Conservation (phyloP, 2,113 vertebrate genomes). For the Eonycteris spelaea region DNA sequence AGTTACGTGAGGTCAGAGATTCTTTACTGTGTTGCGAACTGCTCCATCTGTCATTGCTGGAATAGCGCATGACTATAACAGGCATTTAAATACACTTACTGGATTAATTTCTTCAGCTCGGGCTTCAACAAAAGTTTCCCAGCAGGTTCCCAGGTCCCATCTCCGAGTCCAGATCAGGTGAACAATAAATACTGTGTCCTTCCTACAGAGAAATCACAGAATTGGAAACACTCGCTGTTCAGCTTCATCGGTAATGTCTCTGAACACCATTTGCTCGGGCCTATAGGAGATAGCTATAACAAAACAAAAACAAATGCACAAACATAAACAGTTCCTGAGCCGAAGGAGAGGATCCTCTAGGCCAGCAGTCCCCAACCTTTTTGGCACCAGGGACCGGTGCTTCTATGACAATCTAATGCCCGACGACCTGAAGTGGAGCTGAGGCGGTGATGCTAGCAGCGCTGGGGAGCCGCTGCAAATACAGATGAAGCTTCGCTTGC, state of each 20-base stretch:
- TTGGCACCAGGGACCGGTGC: no score
- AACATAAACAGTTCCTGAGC: background rate
- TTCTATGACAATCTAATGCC: no score
- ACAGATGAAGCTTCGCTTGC: no score
- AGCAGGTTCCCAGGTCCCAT: background rate
- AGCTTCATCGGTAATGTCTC: background rate
- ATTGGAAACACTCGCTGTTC: background rate
- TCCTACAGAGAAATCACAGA: background rate
- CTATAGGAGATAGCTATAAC: background rate
- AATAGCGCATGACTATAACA: background rate
- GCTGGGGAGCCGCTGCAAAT: no score
- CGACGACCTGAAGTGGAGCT: no score
- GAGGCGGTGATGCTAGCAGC: no score
- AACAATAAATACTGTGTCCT: background rate
- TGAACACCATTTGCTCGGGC: background rate
- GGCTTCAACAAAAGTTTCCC: background rate
- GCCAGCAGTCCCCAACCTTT: background rate
- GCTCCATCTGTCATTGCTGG: background rate
- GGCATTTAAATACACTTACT: background rate
- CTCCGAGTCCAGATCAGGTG: background rate
- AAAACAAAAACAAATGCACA: no score
- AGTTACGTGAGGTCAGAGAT: background rate
- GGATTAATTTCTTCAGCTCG: background rate
- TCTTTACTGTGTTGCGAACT: background rate
- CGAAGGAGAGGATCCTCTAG: background rate